These are phyloP conservation scores for Cinclus cinclus DNA, from an alignment of 2,113 vertebrate genomes.

Conservation along the genomic window DNA sequence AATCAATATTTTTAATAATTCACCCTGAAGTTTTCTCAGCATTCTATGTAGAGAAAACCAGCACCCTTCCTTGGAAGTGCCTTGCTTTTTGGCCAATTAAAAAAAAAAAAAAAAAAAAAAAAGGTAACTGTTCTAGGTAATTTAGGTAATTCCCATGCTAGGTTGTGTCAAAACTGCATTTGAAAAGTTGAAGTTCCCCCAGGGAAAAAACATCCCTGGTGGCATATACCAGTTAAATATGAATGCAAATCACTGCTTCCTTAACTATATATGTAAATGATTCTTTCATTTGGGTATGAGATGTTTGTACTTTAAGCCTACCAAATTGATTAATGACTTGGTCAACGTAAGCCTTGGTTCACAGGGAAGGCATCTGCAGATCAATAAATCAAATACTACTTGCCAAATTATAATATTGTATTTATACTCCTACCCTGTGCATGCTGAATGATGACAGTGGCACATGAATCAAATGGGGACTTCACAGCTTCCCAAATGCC, in stretches of 20 bases:
- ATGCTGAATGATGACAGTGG: not conserved
- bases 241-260: not conserved
- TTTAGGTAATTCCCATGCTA: not conserved
- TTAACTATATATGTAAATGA: not conserved
- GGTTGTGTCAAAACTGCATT: not conserved
- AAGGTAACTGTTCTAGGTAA: not conserved
- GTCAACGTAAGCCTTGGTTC: not conserved
- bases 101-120: not conserved
- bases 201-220: not conserved
- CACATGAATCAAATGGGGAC: not conserved
- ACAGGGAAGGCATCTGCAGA: not conserved
- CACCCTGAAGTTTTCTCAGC: not conserved
- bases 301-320: not conserved
- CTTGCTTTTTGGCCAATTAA: not conserved
- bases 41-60: not conserved
- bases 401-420: not conserved
- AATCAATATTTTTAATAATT: not conserved
- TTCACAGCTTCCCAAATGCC: not conserved
- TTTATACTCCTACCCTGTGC: not conserved
- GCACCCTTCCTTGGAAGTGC: not conserved
- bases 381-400: not conserved
- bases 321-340: not conserved
- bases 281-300: not conserved
- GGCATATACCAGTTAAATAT: not conserved
- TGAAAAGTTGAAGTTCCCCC: not conserved